Percentiles rank a stretch among this genome's conserved stretches.
Evolutionary conservation across 2,113 vertebrate species (phyloP).

Genomic region (Ifrita kowaldi): DNA sequence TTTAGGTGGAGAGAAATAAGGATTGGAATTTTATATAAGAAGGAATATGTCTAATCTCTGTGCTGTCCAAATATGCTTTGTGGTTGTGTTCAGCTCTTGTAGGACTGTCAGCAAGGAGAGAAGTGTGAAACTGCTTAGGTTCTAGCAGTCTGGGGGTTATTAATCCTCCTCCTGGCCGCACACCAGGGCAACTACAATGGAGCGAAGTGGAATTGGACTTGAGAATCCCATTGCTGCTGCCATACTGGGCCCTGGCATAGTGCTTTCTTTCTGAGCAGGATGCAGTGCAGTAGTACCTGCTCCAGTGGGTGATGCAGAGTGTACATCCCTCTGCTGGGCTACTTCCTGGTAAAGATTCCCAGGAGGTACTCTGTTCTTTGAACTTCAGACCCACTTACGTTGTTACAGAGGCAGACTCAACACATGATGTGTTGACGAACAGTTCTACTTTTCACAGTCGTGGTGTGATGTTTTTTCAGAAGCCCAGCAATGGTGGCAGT

Average conservation of each 20-base stretch:
- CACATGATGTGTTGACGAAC: background rate
- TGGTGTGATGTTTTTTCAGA: background rate
- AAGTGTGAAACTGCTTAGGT: background rate
- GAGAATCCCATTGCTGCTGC: background rate
- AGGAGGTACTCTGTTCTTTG: background rate
- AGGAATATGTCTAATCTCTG: background rate
- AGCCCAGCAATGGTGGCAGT: background rate
- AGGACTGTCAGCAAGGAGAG: background rate
- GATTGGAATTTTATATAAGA: background rate
- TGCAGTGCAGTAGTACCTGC: background rate
- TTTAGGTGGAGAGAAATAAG: background rate
- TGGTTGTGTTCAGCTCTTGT: background rate
- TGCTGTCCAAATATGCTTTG: background rate
- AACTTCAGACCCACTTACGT: fast-evolving
- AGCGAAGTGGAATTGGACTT: background rate
- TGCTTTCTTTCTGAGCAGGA: background rate
- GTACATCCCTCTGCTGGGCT: background rate
- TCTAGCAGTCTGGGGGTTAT: background rate
- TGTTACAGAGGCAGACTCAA: background rate
- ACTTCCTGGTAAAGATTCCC: background rate
- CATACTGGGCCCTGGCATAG: background rate
- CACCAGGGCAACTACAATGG: background rate
- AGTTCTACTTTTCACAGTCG: background rate
- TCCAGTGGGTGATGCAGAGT: background rate
- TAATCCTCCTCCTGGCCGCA: background rate